Evolutionary conservation across 2,113 vertebrate genomes (phyloP).

Genomic region (Vulpes vulpes): DNA sequence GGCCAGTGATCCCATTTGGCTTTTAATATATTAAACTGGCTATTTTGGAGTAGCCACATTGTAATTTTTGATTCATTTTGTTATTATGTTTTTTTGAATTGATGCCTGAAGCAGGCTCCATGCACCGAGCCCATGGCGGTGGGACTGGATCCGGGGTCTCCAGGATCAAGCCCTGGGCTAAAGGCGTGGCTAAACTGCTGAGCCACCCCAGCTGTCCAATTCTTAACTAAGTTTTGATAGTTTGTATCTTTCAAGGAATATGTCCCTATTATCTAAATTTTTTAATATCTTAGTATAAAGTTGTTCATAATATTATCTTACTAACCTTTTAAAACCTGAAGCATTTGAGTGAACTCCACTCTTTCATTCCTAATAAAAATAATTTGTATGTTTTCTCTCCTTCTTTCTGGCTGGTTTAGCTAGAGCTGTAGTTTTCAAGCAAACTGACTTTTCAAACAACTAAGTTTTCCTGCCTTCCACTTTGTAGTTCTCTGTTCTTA

Average conservation of each 20-base stretch:
- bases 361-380: not conserved
- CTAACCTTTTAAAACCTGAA: not conserved
- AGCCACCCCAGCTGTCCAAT: not conserved
- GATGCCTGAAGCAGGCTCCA: no score
- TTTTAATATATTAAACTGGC: not conserved
- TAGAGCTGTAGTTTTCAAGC: not conserved
- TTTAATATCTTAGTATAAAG: not conserved
- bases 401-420: not conserved
- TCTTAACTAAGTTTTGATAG: not conserved
- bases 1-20: not conserved
- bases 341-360: not conserved
- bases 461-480: not conserved
- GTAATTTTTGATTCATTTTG: not conserved
- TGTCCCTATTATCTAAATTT: not conserved
- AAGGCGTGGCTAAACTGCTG: no score
- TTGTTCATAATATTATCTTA: not conserved
- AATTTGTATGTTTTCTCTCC: not conserved
- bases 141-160: no score
- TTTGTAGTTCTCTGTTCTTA: not conserved
- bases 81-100: not conserved
- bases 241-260: not conserved
- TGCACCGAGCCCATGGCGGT: no score
- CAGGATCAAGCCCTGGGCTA: no score
- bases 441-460: not conserved
- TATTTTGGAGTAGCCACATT: not conserved